Conservation (phyloP, 2,113 vertebrate species). For the Numenius arquata region DNA sequence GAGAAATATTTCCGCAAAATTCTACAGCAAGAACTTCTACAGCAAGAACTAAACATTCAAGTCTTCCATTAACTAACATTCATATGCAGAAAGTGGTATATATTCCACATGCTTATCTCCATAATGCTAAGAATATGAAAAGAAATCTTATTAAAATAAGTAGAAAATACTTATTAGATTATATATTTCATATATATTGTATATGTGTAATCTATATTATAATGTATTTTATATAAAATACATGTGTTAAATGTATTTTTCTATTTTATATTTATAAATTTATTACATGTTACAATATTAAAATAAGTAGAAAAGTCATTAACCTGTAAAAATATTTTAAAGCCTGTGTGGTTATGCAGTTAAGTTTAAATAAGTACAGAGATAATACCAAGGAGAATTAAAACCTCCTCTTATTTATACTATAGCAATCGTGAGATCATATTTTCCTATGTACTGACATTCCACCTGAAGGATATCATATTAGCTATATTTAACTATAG, state of each 20-base stretch:
- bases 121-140: background rate
- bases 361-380: background rate
- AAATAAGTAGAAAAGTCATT: background rate
- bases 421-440: fast-evolving
- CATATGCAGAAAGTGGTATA: background rate
- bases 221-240: background rate
- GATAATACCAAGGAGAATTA: background rate
- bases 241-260: background rate
- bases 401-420: background rate
- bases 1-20: background rate
- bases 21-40: no score
- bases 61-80: background rate
- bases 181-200: background rate
- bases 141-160: background rate
- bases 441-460: background rate
- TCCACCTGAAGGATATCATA: background rate
- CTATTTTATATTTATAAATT: background rate
- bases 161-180: background rate
- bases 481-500: background rate
- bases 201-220: background rate
- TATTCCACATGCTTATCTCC: background rate
- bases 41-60: background rate
- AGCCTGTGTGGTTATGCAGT: background rate
- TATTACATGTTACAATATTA: background rate
- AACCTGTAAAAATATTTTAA: background rate